Evolutionary conservation across 1,140 invertebrate genomes (phyloP).

Genomic region (Aphis craccivora): DNA sequence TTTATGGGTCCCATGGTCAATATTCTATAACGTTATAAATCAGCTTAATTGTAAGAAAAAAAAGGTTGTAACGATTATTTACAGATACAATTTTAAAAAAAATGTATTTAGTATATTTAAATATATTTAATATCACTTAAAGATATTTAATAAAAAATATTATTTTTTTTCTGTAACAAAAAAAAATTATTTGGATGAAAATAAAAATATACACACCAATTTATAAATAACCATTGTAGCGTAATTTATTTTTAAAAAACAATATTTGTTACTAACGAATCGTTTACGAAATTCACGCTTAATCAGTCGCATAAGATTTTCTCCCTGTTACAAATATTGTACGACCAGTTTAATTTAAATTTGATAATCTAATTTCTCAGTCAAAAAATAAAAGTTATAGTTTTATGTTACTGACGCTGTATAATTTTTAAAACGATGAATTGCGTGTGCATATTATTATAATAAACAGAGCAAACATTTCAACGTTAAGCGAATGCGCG

Average conservation of each 20-base stretch:
- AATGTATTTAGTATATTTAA: not conserved
- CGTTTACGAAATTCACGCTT: not conserved
- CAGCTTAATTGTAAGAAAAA: not conserved
- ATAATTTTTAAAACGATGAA: not conserved
- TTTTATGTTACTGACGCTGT: not conserved
- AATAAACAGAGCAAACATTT: not conserved
- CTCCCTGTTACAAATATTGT: not conserved
- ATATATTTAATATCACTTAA: not conserved
- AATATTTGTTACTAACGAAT: not conserved
- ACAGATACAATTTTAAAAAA: not conserved
- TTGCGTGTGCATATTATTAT: not conserved
- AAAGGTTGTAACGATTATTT: not conserved
- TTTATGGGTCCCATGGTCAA: not conserved
- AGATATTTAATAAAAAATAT: not conserved
- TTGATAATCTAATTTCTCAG: not conserved
- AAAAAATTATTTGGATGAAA: not conserved
- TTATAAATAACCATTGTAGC: not conserved
- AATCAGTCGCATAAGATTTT: not conserved
- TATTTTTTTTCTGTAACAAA: not conserved
- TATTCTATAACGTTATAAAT: not conserved
- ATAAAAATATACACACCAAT: not conserved
- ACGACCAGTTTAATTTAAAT: not conserved
- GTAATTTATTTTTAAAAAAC: not conserved
- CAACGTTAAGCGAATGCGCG: not conserved
- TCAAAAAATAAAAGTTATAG: not conserved